These are phyloP conservation scores for Eumaeus atala DNA, from an alignment of 1,140 invertebrate genomes.

Conservation along the genomic window DNA sequence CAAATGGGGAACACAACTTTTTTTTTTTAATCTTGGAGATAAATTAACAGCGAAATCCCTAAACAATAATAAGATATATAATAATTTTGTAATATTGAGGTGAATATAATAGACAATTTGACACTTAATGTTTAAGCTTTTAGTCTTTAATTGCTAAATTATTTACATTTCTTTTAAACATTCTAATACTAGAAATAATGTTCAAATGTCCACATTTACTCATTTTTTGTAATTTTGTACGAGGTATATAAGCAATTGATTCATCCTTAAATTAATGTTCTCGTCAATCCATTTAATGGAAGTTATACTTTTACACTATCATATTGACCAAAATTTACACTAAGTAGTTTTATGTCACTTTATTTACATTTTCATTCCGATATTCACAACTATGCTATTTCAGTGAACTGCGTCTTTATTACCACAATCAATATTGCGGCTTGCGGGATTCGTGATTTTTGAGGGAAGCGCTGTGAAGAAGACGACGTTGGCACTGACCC, in stretches of 20 bases:
- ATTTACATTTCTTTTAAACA: conserved; percentile 15
- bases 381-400: conserved; percentile 64
- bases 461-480: conserved; percentile 59
- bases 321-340: conserved; percentile 21
- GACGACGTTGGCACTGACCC: conserved; percentile 56
- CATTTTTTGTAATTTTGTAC: not conserved
- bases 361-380: conserved; percentile 31
- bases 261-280: conserved; percentile 8
- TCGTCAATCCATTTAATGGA: conserved; percentile 16
- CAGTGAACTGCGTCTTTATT: conserved; percentile 35
- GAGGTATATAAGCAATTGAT: conserved; percentile 11
- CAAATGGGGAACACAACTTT: too few relatives aligned
- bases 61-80: not conserved
- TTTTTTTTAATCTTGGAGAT: not conserved
- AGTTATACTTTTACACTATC: conserved; percentile 16
- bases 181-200: conserved; percentile 8
- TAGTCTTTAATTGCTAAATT: conserved; percentile 8
- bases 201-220: conserved; percentile 13
- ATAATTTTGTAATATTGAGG: conserved; percentile 14
- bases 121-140: conserved; percentile 16
- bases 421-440: conserved; percentile 79
- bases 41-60: not conserved
- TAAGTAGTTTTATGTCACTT: conserved; percentile 24
- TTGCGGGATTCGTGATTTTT: conserved; percentile 80
- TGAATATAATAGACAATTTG: conserved; percentile 17